phyloP scores from a whole-genome alignment of 2,888 invertebrate genomes.

The Archips crataeganus region DNA sequence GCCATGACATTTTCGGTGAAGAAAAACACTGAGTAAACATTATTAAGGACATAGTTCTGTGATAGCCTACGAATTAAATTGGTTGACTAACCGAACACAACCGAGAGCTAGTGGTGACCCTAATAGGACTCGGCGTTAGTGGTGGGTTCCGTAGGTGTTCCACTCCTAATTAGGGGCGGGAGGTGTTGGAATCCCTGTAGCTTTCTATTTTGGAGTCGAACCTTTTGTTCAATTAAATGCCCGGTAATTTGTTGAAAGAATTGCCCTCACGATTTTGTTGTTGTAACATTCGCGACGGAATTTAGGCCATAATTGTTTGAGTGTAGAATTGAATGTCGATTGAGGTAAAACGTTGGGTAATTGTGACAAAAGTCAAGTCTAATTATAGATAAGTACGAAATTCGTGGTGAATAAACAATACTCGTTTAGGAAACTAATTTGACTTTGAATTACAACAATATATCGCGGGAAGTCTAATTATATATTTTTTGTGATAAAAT shows the following conservation, averaged over 20 bases:
- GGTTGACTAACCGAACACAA: too few relatives aligned
- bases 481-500: too few relatives aligned
- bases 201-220: constrained; percentile 73
- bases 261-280: constrained; percentile 37
- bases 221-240: constrained; percentile 66
- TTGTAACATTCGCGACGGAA: background rate
- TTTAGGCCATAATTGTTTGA: background rate
- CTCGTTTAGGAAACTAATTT: too few relatives aligned
- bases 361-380: background rate
- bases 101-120: constrained; percentile 11
- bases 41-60: too few relatives aligned
- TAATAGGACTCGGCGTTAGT: constrained; percentile 62
- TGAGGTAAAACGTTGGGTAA: background rate
- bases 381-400: background rate
- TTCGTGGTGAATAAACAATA: too few relatives aligned
- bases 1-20: too few relatives aligned
- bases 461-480: too few relatives aligned
- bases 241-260: constrained; percentile 47
- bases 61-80: too few relatives aligned
- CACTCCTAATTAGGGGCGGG: constrained; percentile 77
- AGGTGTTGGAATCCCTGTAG: constrained; percentile 80
- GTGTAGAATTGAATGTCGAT: background rate
- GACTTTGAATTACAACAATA: too few relatives aligned
- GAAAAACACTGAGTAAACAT: too few relatives aligned
- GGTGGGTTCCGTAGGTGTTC: constrained; percentile 66